Evolutionary conservation across 2,888 invertebrate species (phyloP).

Genomic region (Mantis religiosa): DNA sequence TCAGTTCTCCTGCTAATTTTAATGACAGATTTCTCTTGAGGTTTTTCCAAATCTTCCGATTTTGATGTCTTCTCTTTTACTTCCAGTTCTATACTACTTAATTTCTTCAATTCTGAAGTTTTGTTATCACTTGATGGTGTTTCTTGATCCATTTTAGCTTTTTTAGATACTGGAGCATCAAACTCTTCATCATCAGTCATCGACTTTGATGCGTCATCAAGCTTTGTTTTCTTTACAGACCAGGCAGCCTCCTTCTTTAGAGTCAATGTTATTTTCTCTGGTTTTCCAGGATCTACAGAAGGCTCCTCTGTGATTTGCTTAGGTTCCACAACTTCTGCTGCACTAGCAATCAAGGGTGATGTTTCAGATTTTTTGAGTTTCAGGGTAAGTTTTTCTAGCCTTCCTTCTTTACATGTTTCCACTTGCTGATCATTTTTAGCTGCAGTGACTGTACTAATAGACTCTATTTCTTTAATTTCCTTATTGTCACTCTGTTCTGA

Average conservation of each 20-base stretch:
- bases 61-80: not conserved
- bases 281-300: constrained; percentile 8
- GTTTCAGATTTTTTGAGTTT: constrained; percentile 19
- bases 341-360: not conserved
- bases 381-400: constrained; percentile 33
- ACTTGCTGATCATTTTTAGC: not conserved
- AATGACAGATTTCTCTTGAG: not conserved
- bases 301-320: not conserved
- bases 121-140: not conserved
- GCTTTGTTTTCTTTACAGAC: constrained; percentile 26
- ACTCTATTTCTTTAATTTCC: not conserved
- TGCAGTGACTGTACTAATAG: not conserved
- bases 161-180: not conserved
- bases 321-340: not conserved
- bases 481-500: not conserved
- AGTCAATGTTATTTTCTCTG: constrained; percentile 28
- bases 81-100: not conserved
- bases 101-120: not conserved
- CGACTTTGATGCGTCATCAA: not conserved
- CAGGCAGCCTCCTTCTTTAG: constrained; percentile 29
- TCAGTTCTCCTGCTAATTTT: not conserved
- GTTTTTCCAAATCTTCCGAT: not conserved
- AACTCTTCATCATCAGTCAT: not conserved
- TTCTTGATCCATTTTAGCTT: not conserved
- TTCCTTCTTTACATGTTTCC: constrained; percentile 46